Conservation (phyloP, 2,888 invertebrate genomes). For the Andrena flavipes region DNA sequence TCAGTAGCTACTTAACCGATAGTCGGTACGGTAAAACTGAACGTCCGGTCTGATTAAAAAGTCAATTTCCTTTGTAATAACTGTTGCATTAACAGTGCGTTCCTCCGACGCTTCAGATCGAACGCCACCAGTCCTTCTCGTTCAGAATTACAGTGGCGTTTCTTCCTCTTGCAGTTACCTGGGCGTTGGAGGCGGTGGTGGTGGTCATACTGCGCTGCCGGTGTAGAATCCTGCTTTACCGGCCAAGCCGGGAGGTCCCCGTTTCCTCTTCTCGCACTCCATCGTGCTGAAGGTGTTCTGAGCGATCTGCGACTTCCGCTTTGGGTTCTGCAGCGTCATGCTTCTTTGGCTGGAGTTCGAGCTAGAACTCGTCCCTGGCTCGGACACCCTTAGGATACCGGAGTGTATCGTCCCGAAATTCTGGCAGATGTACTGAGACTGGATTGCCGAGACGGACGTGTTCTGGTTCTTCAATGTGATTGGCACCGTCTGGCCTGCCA, state of each 20-base stretch:
- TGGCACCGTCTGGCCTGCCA: conserved; percentile 83
- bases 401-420: conserved; percentile 83
- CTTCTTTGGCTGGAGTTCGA: conserved; percentile 82
- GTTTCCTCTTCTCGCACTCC: conserved; percentile 81
- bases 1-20: background rate
- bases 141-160: conserved; percentile 75
- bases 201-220: conserved; percentile 84
- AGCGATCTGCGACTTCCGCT: conserved; percentile 81
- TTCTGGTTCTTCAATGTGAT: conserved; percentile 82
- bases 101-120: conserved; percentile 45
- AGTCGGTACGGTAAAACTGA: background rate
- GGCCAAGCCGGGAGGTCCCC: conserved; percentile 70
- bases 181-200: conserved; percentile 81
- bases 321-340: conserved; percentile 83
- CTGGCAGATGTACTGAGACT: conserved; percentile 82
- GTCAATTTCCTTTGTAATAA: background rate
- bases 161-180: conserved; percentile 83
- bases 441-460: conserved; percentile 82
- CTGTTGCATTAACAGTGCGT: background rate
- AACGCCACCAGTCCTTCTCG: conserved; percentile 26
- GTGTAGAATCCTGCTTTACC: conserved; percentile 80
- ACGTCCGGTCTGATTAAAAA: background rate
- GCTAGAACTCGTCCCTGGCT: conserved; percentile 82
- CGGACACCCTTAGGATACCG: conserved; percentile 82
- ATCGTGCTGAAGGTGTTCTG: conserved; percentile 83